Evolutionary conservation across 2,113 vertebrate genomes (phyloP), one percentile per base, ranked within the genome.

Genomic region (Spheniscus mendiculus): DNA sequence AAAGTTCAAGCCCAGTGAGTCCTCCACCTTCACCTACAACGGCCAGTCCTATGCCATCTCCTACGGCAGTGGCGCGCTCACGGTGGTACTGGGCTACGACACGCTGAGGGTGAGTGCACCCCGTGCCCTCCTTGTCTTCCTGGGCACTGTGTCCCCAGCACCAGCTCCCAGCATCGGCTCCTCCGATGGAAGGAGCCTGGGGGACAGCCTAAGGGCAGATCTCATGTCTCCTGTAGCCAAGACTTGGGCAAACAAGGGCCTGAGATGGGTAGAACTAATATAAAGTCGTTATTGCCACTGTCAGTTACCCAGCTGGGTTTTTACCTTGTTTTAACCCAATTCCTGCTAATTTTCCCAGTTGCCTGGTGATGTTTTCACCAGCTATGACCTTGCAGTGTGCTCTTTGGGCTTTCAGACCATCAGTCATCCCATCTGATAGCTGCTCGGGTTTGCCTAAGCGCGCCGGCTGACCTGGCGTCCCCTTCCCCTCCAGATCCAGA

Each of bases 11-110:
- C 97, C 98, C 79, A 32, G 10, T 0, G 3, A 84, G 10, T 99
- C 98, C 6, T 98, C 94, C 52, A 98, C 97, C 23, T 99, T 97
- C 66, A 25, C 3, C 49, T 52, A 78, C 63, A 6, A 70, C 0
- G 77, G 81, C 7, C 93, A 82, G 87, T 85, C 91, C 52, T 98
- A 89, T 84, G 96, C 53, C 26, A 52, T 98, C 76, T 79, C 91
- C 62, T 99, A 98, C 0, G 98, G 98, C 89, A 98, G 97, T 0
- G 98, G 98, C 26, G 49, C 86, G 6, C 92, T 98, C 65, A 93
- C 92, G 0, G 89, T 98, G 26, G 13, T 93, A 53, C 79, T 98
- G 14, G 98, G 98, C 87, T 98, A 90, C 0, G 98, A 99, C 94
- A 98, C 98, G 1, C 56, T 99, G 63, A 81, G 19, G 5, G 98